Conservation (phyloP, 53 echinoderm and acorn worm genomes). For the Actinopyga echinites region DNA sequence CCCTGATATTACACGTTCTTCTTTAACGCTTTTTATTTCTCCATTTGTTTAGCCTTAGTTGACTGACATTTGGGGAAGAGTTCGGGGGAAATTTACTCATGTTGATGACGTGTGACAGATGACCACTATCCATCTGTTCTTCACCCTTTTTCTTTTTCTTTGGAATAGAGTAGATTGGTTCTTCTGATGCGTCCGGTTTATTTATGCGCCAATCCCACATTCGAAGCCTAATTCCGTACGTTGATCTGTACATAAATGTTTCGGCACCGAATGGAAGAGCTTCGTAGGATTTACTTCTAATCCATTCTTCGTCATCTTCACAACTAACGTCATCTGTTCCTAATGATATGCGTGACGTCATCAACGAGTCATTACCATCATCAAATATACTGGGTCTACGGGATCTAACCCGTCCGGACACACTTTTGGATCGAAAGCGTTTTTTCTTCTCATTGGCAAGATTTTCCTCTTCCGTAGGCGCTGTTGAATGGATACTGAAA, state of each 20-base stretch:
- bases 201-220: neutral
- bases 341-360: neutral
- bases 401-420: neutral
- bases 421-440: neutral
- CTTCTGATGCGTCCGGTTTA: neutral
- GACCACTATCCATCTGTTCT: neutral
- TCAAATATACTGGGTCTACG: conserved; percentile 5
- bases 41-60: conserved; percentile 1
- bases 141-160: neutral
- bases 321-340: neutral
- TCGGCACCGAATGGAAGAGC: neutral
- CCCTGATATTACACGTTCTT: no score
- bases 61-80: neutral
- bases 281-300: neutral
- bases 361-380: neutral
- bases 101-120: neutral
- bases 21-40: neutral
- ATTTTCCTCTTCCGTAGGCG: no score
- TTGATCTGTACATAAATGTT: neutral
- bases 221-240: neutral
- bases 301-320: neutral
- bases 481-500: no score
- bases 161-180: neutral
- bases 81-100: neutral
- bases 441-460: neutral